Conservation (phyloP, 2,888 invertebrate species). For the Agapetus fuscipes region DNA sequence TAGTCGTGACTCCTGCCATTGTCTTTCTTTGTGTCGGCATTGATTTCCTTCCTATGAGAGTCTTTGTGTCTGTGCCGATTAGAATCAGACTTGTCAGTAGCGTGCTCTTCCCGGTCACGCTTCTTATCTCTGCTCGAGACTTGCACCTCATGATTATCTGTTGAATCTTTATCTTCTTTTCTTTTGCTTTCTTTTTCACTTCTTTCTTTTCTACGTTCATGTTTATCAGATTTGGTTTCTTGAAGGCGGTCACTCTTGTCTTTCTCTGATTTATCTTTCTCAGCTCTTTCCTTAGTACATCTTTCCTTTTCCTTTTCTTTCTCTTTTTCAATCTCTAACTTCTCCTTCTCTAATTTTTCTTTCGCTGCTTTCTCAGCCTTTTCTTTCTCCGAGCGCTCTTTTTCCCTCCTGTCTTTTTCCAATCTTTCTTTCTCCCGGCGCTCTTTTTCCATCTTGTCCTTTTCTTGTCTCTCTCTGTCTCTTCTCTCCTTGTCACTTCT, state of each 20-base stretch:
- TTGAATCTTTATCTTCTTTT: slow-evolving; percentile 26
- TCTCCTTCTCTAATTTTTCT: slow-evolving; percentile 30
- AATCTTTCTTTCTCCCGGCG: slow-evolving; percentile 30
- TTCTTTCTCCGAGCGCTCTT: slow-evolving; percentile 32
- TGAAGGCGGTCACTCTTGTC: slow-evolving; percentile 23
- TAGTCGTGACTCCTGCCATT: slow-evolving; percentile 33
- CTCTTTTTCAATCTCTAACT: slow-evolving; percentile 26
- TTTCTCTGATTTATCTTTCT: slow-evolving; percentile 32
- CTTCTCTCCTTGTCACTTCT: slow-evolving; percentile 24
- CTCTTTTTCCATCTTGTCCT: slow-evolving; percentile 31
- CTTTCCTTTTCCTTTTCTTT: slow-evolving; percentile 31
- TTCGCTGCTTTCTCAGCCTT: slow-evolving; percentile 34
- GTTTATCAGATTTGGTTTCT: slow-evolving; percentile 22
- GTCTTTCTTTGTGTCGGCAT: slow-evolving; percentile 28
- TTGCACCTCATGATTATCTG: slow-evolving; percentile 23
- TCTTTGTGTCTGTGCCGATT: slow-evolving; percentile 29
- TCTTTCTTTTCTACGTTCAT: slow-evolving; percentile 25
- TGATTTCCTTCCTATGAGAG: slow-evolving; percentile 38
- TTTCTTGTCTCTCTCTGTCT: slow-evolving; percentile 31
- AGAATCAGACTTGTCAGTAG: slow-evolving; percentile 15
- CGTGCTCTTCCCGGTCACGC: slow-evolving; percentile 22
- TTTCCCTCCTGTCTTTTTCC: slow-evolving; percentile 28
- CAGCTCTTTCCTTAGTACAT: slow-evolving; percentile 32
- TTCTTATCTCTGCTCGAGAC: slow-evolving; percentile 16
- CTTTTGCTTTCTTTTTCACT: slow-evolving; percentile 27